A percentile compares a stretch with the other conserved stretches of the same genome.
These are phyloP conservation scores for Mercenaria mercenaria DNA, from an alignment of 1,140 invertebrate genomes.

Conservation along the genomic window DNA sequence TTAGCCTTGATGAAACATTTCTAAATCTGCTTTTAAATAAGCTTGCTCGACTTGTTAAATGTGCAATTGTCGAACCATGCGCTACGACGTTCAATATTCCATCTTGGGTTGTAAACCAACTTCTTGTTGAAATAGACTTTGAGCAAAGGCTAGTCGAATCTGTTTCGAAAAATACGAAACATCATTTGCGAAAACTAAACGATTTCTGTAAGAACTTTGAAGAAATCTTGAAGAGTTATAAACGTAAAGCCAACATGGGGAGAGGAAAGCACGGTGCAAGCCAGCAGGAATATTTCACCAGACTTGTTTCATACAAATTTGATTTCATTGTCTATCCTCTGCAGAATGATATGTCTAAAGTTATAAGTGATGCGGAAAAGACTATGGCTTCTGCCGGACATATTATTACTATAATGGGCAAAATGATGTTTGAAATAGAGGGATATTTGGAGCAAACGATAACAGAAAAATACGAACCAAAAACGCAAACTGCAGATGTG, in stretches of 20 bases:
- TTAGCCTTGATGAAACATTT: background rate
- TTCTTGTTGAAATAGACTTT: background rate
- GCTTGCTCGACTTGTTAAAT: background rate
- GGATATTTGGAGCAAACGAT: conserved; percentile 12
- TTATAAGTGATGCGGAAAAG: background rate
- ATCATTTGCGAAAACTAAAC: background rate
- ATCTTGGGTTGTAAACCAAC: background rate
- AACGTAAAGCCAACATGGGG: background rate
- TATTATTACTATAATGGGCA: background rate
- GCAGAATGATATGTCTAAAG: background rate
- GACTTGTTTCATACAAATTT: background rate
- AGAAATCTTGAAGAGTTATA: background rate
- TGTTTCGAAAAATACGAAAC: background rate
- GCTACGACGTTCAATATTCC: background rate
- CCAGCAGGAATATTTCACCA: background rate
- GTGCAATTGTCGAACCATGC: background rate
- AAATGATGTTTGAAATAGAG: conserved; percentile 26
- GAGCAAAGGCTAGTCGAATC: background rate
- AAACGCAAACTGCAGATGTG: background rate
- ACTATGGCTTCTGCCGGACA: background rate
- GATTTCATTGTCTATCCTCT: background rate
- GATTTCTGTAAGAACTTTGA: background rate
- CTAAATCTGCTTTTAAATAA: background rate
- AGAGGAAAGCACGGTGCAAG: background rate
- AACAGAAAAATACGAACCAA: background rate